Conservation (phyloP, 2,113 vertebrate species). For the Leptocoma aspasia region DNA sequence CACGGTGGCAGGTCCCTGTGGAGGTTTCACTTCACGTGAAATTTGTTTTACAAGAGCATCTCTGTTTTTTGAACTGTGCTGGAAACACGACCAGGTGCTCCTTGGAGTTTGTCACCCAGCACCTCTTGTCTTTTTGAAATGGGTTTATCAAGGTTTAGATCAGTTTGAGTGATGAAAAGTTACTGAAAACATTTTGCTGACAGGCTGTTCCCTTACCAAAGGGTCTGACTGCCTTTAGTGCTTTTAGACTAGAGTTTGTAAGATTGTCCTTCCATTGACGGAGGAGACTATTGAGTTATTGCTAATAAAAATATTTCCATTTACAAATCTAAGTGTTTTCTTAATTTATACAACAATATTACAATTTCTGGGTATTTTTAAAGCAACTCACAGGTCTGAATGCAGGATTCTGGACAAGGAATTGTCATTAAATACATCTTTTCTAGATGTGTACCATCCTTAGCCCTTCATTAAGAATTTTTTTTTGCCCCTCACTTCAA, state of each 20-base stretch:
- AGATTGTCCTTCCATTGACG: background rate
- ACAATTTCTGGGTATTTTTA: fast-evolving
- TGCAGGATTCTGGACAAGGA: background rate
- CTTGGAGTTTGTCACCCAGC: background rate
- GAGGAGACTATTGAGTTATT: background rate
- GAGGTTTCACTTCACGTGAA: background rate
- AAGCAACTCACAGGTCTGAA: background rate
- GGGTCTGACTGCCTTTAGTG: background rate
- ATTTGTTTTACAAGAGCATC: fast-evolving
- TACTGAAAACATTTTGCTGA: background rate
- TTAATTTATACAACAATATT: background rate
- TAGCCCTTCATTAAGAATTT: background rate
- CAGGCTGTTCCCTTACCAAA: background rate
- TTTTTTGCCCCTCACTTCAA: background rate
- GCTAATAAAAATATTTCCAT: background rate
- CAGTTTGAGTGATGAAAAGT: background rate
- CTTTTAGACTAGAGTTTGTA: background rate
- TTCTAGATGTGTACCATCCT: background rate
- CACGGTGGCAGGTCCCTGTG: fast-evolving
- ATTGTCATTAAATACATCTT: background rate
- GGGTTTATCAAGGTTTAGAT: background rate
- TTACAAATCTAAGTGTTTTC: background rate
- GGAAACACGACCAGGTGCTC: fast-evolving
- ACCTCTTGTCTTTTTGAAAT: background rate
- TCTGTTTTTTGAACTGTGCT: fast-evolving